Conservation (phyloP, 2,888 invertebrate species). For the Macrosoma leucophasiata region DNA sequence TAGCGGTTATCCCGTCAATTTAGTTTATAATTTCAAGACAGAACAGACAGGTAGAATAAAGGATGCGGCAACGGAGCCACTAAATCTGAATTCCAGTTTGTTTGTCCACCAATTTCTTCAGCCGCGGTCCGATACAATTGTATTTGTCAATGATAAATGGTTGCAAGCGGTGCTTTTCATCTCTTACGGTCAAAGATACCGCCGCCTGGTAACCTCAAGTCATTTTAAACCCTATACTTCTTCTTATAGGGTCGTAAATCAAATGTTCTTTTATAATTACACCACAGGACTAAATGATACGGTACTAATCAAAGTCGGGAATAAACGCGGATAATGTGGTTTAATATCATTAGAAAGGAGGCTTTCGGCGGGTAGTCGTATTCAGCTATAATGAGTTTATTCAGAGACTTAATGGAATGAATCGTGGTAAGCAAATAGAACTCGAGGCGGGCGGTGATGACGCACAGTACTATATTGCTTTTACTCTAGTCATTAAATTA, state of each 20-base stretch:
- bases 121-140: slow-evolving; percentile 70
- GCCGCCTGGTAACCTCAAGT: slow-evolving; percentile 31
- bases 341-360: slow-evolving; percentile 71
- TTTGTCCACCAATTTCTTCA: slow-evolving; percentile 69
- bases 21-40: slow-evolving; percentile 14
- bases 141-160: slow-evolving; percentile 76
- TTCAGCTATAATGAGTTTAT: slow-evolving; percentile 73
- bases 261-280: slow-evolving; percentile 55
- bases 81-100: slow-evolving; percentile 54
- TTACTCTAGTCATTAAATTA: no score
- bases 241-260: slow-evolving; percentile 32
- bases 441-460: slow-evolving; percentile 33
- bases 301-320: slow-evolving; percentile 72
- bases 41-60: slow-evolving; percentile 23
- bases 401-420: slow-evolving; percentile 72
- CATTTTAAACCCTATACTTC: slow-evolving; percentile 34
- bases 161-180: slow-evolving; percentile 70
- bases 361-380: slow-evolving; percentile 70
- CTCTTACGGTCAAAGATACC: slow-evolving; percentile 66
- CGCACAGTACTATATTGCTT: no score
- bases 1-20: slow-evolving; percentile 11
- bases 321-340: slow-evolving; percentile 72
- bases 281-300: slow-evolving; percentile 73
- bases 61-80: slow-evolving; percentile 30
- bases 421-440: slow-evolving; percentile 68